Conservation (phyloP, 30 jellyfish, hydroid and myxozoan species). For the Hydra vulgaris region DNA sequence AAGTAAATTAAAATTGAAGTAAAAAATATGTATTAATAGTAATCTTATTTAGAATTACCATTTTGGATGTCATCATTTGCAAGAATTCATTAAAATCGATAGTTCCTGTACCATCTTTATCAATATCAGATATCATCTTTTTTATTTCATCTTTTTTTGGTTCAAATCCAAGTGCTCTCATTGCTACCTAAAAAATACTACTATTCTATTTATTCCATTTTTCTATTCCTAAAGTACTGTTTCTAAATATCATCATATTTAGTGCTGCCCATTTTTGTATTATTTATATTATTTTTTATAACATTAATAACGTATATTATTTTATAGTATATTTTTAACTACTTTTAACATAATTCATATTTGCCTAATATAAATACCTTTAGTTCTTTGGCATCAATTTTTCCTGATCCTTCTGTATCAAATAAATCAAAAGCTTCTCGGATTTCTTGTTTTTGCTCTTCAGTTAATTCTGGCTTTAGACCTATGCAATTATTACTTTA, state of each 20-base stretch:
- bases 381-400: slow-evolving; percentile 91
- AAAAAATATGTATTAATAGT: too few relatives aligned
- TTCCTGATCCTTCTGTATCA: slow-evolving; percentile 97
- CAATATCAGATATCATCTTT: slow-evolving; percentile 93
- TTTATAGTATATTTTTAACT: too few relatives aligned
- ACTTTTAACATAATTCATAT: too few relatives aligned
- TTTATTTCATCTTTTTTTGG: slow-evolving; percentile 94
- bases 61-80: slow-evolving; percentile 91
- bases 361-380: too few relatives aligned
- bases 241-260: too few relatives aligned
- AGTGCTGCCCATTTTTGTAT: too few relatives aligned
- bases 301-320: too few relatives aligned
- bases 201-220: too few relatives aligned
- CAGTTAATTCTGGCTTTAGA: slow-evolving; percentile 90
- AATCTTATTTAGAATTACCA: slow-evolving; percentile 30
- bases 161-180: slow-evolving; percentile 97
- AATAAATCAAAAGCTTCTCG: slow-evolving; percentile 95
- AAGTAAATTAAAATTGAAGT: too few relatives aligned
- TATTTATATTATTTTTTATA: too few relatives aligned
- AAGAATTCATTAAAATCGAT: slow-evolving; percentile 87
- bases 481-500: slow-evolving; percentile 30
- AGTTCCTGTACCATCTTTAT: slow-evolving; percentile 96
- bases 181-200: slow-evolving; percentile 66
- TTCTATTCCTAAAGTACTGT: too few relatives aligned
- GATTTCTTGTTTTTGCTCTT: slow-evolving; percentile 93